A percentile compares a stretch with the other conserved stretches of the same genome.
These are phyloP conservation scores for Helicoverpa zea DNA, from an alignment of 1,140 invertebrate genomes.

Conservation along the genomic window DNA sequence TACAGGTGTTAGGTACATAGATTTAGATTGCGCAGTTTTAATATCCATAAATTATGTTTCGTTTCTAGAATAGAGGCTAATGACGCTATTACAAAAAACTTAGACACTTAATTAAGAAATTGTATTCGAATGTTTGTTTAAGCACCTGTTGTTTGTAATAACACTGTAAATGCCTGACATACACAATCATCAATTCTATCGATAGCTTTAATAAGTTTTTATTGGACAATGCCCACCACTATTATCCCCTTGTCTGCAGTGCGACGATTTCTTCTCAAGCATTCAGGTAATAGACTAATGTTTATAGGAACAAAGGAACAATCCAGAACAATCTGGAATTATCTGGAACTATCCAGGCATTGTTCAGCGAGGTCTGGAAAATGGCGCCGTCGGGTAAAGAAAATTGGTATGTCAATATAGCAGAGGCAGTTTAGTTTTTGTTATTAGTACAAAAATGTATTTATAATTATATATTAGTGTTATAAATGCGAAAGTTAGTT, in stretches of 20 bases:
- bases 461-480: too few relatives aligned
- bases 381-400: neutral
- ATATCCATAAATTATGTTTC: too few relatives aligned
- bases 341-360: neutral
- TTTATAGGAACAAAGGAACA: conserved; percentile 43
- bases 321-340: neutral
- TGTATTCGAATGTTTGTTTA: too few relatives aligned
- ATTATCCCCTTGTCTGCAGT: conserved; percentile 16
- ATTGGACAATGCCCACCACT: neutral
- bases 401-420: neutral
- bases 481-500: too few relatives aligned
- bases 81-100: too few relatives aligned
- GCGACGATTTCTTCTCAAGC: conserved; percentile 44
- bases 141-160: too few relatives aligned
- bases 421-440: neutral
- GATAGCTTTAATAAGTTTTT: neutral
- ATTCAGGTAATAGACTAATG: conserved; percentile 46
- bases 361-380: neutral
- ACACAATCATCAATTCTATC: neutral
- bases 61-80: too few relatives aligned
- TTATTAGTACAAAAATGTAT: neutral
- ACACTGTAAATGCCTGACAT: too few relatives aligned
- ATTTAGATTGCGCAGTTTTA: too few relatives aligned
- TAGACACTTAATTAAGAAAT: too few relatives aligned
- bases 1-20: too few relatives aligned